A percentile compares a stretch with the other conserved stretches of the same genome.
Evolutionary conservation across 2,113 vertebrate genomes (phyloP).

Genomic region (Cyanoderma ruficeps): DNA sequence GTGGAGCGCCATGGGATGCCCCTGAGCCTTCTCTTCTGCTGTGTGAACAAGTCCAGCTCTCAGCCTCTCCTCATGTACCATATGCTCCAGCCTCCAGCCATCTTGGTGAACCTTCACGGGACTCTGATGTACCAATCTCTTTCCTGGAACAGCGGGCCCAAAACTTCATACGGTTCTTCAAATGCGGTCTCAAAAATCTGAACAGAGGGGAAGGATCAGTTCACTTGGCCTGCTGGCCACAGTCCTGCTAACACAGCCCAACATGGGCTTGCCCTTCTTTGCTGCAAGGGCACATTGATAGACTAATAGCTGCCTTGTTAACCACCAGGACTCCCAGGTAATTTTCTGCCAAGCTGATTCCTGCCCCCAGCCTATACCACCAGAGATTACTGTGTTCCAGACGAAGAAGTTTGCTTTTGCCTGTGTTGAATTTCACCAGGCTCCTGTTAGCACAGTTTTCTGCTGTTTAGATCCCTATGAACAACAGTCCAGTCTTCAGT

Average conservation of each 20-base stretch:
- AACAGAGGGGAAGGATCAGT: background rate
- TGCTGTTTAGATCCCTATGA: background rate
- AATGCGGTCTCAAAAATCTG: background rate
- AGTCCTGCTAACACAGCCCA: background rate
- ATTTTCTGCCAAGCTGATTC: background rate
- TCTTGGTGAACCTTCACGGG: background rate
- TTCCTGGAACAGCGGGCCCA: accelerated
- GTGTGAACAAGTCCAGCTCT: background rate
- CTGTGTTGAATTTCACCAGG: background rate
- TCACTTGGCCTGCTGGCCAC: background rate
- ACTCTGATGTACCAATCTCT: background rate
- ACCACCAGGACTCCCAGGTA: background rate
- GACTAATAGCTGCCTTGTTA: background rate
- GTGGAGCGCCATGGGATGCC: background rate
- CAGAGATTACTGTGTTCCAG: background rate
- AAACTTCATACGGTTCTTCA: background rate
- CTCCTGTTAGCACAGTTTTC: background rate
- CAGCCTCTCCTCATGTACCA: background rate
- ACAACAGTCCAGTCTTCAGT: background rate
- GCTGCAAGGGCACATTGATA: background rate
- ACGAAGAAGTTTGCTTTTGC: background rate
- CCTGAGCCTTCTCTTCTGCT: background rate
- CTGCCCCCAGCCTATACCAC: background rate
- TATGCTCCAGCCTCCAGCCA: background rate
- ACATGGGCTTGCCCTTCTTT: background rate